Base-by-base conservation (phyloP, 2,888 invertebrate genomes). In the Ichneumoninae sp. region DNA sequence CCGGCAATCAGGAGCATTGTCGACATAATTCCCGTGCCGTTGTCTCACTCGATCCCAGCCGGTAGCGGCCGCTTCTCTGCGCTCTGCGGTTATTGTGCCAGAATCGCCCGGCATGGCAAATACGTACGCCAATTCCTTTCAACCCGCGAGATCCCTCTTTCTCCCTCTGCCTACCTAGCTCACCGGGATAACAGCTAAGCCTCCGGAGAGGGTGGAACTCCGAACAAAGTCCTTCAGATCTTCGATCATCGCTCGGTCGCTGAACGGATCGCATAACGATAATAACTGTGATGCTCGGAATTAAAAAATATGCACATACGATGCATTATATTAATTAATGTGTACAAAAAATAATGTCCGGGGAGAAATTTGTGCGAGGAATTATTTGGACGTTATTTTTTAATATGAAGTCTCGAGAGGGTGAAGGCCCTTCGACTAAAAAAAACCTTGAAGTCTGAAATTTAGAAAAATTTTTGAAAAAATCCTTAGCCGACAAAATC, bases 1-100 rank as follows among this genome's bases (percentile, higher is more conserved):
- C 88, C 91, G 88, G 87, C 93, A 93, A 93, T 93, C 93, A 93
- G 91, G 90, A 90, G 93, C 91, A 93, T 93, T 93, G 93, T 93
- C 93, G 92, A 91, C 91, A 92, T 93, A 93, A 93, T 93, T 93
- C 92, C 89, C 91, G 90, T 88, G 89, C 89, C 89, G 91, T 91
- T 92, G 92, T 93, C 92, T 93, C 92, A 90, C 91, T 90, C 90
- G 82, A 86, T 80, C 69, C 62, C 44, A 74, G 76, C 70, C 69
- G 65, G 65, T 47, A 33, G 33, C 65, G 44, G 68, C 77, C 72
- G 70, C 52, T 80, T 40, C 82, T 83, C 62, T 75, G 60, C 50
- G 40, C 72, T 30, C 54, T 79, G 75, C 84, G 66, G 75, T 66
- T 62, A 50, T 84, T 79, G 80, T 84, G 57, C 81, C 47, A 50